These are phyloP conservation scores for Sebastes matsubarae DNA, from an alignment of 2,797 vertebrate species.

Conservation along the genomic window DNA sequence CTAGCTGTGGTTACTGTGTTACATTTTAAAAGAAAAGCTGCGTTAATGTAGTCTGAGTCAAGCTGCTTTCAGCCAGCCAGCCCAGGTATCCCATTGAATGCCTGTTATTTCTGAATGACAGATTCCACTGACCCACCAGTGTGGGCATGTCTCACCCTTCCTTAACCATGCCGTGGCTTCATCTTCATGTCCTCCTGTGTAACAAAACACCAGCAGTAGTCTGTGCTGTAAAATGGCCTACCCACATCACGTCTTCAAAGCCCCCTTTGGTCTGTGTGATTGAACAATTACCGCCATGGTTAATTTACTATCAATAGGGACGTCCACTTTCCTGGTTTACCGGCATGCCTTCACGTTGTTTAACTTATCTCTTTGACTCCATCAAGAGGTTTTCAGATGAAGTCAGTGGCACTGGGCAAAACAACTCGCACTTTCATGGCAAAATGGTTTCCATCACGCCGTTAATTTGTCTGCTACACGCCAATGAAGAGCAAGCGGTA, in stretches of 20 bases:
- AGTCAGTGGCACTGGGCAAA: conserved; percentile 74
- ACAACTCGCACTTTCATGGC: conserved; percentile 83
- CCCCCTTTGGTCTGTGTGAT: conserved; percentile 67
- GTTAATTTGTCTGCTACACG: conserved; percentile 72
- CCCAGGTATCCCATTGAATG: conserved; percentile 29
- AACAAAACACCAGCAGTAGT: conserved; percentile 72
- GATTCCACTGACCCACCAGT: conserved; percentile 70
- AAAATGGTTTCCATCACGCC: conserved; percentile 76
- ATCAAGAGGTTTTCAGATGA: conserved; percentile 73
- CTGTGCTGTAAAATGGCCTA: conserved; percentile 31
- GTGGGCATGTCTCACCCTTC: conserved; percentile 67
- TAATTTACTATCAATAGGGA: conserved; percentile 72
- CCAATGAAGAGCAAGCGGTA: conserved; percentile 52
- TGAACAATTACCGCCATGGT: conserved; percentile 82
- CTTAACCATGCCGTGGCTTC: conserved; percentile 29
- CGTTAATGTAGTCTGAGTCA: conserved; percentile 15
- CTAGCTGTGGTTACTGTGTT: background rate
- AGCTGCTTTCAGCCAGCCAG: conserved; percentile 45
- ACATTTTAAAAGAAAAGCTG: conserved; percentile 31
- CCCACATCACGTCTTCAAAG: conserved; percentile 72
- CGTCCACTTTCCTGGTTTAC: conserved; percentile 63
- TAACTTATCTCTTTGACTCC: conserved; percentile 61
- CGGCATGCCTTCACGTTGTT: conserved; percentile 63
- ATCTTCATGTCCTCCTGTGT: conserved; percentile 45
- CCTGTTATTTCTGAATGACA: conserved; percentile 54